Evolutionary conservation across 2,797 vertebrate genomes (phyloP).

Genomic region (Antennarius maculatus): DNA sequence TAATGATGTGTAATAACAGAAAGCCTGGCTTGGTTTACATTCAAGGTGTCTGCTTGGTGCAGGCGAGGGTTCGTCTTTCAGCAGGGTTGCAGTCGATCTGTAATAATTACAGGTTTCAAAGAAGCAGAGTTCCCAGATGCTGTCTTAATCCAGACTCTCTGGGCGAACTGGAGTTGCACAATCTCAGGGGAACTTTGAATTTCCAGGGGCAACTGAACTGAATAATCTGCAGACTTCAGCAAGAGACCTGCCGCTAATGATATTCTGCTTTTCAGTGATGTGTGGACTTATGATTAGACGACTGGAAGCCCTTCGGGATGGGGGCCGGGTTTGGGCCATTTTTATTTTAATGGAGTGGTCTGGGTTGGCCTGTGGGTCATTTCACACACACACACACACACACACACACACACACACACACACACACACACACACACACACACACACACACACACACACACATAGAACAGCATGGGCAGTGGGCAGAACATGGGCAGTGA

Average conservation of each 20-base stretch:
- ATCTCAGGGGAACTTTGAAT: constrained; percentile 3
- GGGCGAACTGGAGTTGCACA: background rate
- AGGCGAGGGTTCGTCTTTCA: background rate
- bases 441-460: no score
- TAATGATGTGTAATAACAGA: background rate
- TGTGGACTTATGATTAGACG: constrained; percentile 4
- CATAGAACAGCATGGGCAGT: no score
- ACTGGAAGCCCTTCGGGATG: no score
- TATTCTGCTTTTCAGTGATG: constrained; percentile 28
- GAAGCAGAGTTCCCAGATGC: constrained; percentile 10
- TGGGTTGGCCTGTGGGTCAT: no score
- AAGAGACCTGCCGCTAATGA: constrained; percentile 18
- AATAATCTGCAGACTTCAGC: constrained; percentile 35
- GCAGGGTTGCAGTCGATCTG: constrained; percentile 6
- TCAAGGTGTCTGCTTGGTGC: background rate
- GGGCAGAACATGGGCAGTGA: no score
- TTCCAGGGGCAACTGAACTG: constrained; percentile 20
- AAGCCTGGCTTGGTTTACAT: no score
- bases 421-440: no score
- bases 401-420: no score
- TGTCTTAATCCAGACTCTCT: constrained; percentile 11
- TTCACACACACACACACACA: no score
- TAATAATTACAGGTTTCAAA: constrained; percentile 28
- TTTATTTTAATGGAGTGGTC: no score
- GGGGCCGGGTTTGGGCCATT: no score